Percentiles rank a stretch among this genome's conserved stretches.
These are phyloP conservation scores for Linepithema humile DNA, from an alignment of 1,140 invertebrate genomes.

Conservation along the genomic window DNA sequence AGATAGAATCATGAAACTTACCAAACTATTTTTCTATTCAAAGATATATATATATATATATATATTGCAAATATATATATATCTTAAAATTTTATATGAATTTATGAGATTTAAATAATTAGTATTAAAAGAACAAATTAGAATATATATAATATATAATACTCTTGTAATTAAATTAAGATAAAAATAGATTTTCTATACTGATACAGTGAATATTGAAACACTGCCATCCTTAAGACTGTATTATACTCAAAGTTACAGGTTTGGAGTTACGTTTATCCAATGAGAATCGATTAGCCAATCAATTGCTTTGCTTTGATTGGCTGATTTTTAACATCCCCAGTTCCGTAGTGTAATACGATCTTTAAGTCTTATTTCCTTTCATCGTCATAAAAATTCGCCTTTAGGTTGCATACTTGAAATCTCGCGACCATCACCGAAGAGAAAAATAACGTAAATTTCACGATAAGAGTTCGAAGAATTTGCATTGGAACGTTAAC, in stretches of 20 bases:
- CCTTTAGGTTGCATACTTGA: not conserved
- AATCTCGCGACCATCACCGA: not conserved
- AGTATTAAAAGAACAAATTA: conserved; percentile 42
- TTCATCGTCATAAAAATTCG: not conserved
- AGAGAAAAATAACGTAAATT: conserved; percentile 18
- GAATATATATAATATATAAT: conserved; percentile 29
- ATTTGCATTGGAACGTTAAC: not conserved
- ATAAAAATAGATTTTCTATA: conserved; percentile 8
- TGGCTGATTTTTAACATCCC: too few relatives aligned
- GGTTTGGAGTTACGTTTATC: too few relatives aligned
- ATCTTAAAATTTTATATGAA: conserved; percentile 48
- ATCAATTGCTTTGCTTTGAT: too few relatives aligned
- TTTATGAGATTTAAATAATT: not conserved
- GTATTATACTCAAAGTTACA: too few relatives aligned
- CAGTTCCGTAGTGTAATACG: too few relatives aligned
- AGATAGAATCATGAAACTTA: conserved; percentile 17
- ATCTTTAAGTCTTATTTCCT: too few relatives aligned
- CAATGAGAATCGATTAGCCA: too few relatives aligned
- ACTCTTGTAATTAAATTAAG: conserved; percentile 58
- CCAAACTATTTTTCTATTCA: conserved; percentile 63
- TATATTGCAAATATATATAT: not conserved
- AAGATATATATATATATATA: not conserved
- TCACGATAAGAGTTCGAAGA: not conserved
- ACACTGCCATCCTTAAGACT: not conserved
- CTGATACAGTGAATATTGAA: not conserved